These are phyloP conservation scores for Drosophila falleni DNA, from an alignment of 2,888 invertebrate genomes.

Conservation along the genomic window DNA sequence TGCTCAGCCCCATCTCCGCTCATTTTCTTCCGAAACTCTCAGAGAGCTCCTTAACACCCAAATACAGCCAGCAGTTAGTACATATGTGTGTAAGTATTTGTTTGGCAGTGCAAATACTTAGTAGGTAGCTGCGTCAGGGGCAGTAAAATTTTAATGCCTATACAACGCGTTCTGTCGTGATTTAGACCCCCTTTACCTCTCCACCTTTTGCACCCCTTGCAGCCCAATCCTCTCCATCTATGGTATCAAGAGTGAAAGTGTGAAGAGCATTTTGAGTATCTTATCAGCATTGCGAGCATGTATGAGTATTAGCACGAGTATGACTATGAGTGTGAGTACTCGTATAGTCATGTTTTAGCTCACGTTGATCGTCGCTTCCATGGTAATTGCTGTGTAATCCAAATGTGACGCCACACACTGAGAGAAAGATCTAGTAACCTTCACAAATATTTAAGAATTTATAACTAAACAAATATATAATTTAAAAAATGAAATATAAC, in stretches of 20 bases:
- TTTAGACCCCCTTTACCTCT: conserved; percentile 35
- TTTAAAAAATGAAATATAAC: background rate
- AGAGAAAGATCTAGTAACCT: background rate
- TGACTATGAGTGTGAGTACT: conserved; percentile 7
- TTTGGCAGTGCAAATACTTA: conserved; percentile 22
- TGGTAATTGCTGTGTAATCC: conserved; percentile 40
- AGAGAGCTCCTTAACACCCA: background rate
- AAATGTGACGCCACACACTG: conserved; percentile 31
- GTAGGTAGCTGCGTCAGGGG: conserved; percentile 51
- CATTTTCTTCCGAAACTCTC: conserved; percentile 30
- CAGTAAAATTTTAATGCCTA: conserved; percentile 72
- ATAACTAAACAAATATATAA: no score
- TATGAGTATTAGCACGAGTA: conserved; percentile 17
- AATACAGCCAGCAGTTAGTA: conserved; percentile 12
- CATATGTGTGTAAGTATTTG: background rate
- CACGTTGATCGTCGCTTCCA: conserved; percentile 21
- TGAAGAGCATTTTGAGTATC: conserved; percentile 66
- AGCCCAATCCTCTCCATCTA: background rate
- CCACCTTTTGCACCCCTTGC: background rate
- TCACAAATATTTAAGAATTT: background rate
- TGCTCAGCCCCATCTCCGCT: conserved; percentile 53
- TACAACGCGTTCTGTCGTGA: conserved; percentile 60
- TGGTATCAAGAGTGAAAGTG: conserved; percentile 60
- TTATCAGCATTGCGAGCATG: conserved; percentile 60
- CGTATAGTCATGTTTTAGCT: conserved; percentile 11